These are phyloP conservation scores for Augochlora pura DNA, from an alignment of 1,140 invertebrate genomes.

Conservation along the genomic window DNA sequence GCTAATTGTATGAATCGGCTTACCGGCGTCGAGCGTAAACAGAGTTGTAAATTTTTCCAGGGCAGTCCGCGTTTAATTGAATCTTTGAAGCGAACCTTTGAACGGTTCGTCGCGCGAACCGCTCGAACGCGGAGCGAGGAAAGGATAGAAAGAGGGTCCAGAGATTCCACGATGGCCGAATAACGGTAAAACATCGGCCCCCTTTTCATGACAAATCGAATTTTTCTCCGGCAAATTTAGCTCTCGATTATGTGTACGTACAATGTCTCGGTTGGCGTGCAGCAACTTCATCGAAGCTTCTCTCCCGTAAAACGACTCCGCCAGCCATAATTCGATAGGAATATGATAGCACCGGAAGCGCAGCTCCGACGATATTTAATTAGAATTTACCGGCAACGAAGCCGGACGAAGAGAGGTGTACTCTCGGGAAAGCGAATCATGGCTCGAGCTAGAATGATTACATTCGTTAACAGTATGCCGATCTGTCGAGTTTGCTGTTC, in stretches of 20 bases:
- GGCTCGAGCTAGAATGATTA: too few relatives aligned
- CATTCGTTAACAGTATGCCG: too few relatives aligned
- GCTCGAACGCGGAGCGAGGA: not conserved
- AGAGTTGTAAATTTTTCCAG: conserved; percentile 69
- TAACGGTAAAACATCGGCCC: not conserved
- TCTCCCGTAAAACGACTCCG: not conserved
- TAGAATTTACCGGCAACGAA: not conserved
- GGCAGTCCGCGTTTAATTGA: conserved; percentile 44
- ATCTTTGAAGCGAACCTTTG: conserved; percentile 31
- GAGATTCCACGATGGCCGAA: not conserved
- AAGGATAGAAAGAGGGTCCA: not conserved
- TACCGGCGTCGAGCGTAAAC: conserved; percentile 57
- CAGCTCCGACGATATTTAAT: not conserved
- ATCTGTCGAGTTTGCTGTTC: too few relatives aligned
- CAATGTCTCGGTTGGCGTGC: not conserved
- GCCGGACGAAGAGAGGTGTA: too few relatives aligned
- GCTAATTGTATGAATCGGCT: conserved; percentile 47
- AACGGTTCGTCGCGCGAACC: conserved; percentile 12
- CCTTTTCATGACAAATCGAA: not conserved
- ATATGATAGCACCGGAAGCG: not conserved
- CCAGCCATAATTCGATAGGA: not conserved
- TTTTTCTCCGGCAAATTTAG: too few relatives aligned
- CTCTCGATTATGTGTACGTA: not conserved
- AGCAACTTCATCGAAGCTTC: too few relatives aligned
- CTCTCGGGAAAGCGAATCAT: too few relatives aligned